Evolutionary conservation across 2,797 vertebrate genomes (phyloP).

Genomic region (Propithecus deckenii): DNA sequence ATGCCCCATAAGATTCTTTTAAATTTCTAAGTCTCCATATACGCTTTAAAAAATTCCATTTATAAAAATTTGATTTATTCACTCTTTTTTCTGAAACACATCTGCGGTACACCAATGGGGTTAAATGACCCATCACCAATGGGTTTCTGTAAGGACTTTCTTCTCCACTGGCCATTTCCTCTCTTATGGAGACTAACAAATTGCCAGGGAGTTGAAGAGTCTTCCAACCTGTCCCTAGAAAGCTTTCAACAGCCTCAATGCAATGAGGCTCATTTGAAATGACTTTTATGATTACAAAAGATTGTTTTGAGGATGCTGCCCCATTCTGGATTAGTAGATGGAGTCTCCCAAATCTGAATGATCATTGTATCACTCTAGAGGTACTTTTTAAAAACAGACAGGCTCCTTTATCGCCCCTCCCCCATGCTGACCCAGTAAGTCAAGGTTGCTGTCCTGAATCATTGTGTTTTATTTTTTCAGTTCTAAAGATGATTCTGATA

Average conservation of each 20-base stretch:
- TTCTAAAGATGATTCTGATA: not conserved
- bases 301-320: not conserved
- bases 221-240: not conserved
- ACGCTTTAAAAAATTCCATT: not conserved
- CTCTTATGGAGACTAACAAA: not conserved
- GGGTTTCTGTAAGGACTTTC: not conserved
- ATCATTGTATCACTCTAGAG: not conserved
- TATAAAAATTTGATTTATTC: constrained; percentile 54
- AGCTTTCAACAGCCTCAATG: not conserved
- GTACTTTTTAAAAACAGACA: not conserved
- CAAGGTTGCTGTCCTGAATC: not conserved
- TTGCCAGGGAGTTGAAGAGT: not conserved
- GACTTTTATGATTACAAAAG: not conserved
- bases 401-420: not conserved
- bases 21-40: not conserved
- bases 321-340: not conserved
- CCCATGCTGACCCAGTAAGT: not conserved
- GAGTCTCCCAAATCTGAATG: not conserved
- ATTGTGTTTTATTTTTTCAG: not conserved
- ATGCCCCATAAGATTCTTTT: not conserved
- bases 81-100: constrained; percentile 20
- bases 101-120: not conserved
- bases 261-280: not conserved
- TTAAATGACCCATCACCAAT: constrained; percentile 47
- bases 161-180: constrained; percentile 30